Percentiles rank a stretch among this genome's conserved stretches.
These are phyloP conservation scores for Lacerta viridis DNA, from an alignment of 2,797 vertebrate species.

Conservation along the genomic window DNA sequence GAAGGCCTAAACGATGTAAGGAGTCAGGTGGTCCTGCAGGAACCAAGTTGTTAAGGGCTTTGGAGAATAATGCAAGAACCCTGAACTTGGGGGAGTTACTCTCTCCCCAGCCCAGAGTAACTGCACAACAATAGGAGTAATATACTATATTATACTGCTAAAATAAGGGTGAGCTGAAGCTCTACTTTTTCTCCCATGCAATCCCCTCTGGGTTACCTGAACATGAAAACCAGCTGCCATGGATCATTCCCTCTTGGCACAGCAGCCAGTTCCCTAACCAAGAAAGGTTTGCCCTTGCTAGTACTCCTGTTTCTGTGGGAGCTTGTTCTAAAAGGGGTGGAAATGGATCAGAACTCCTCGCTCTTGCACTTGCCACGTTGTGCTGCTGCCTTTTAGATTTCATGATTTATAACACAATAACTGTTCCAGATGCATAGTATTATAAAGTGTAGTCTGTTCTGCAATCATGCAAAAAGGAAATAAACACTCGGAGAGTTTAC, in stretches of 20 bases:
- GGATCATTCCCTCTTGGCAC: background rate
- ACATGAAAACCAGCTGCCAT: background rate
- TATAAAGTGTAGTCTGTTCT: background rate
- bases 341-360: background rate
- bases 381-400: background rate
- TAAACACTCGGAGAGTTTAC: background rate
- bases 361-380: background rate
- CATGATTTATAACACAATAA: background rate
- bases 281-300: background rate
- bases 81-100: background rate
- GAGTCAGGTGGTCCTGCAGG: too few species aligned
- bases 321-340: background rate
- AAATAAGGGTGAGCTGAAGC: background rate
- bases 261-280: background rate
- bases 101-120: background rate
- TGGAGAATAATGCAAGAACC: too few species aligned
- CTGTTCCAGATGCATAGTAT: background rate
- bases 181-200: too few species aligned
- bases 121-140: background rate
- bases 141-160: background rate
- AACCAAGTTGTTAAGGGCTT: too few species aligned
- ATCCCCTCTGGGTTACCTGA: too few species aligned
- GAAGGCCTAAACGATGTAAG: too few species aligned
- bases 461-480: background rate
- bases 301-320: background rate